Conservation (phyloP, 37 sponge, comb jelly and placozoan species). For the Aphrocallistes beatrix region DNA sequence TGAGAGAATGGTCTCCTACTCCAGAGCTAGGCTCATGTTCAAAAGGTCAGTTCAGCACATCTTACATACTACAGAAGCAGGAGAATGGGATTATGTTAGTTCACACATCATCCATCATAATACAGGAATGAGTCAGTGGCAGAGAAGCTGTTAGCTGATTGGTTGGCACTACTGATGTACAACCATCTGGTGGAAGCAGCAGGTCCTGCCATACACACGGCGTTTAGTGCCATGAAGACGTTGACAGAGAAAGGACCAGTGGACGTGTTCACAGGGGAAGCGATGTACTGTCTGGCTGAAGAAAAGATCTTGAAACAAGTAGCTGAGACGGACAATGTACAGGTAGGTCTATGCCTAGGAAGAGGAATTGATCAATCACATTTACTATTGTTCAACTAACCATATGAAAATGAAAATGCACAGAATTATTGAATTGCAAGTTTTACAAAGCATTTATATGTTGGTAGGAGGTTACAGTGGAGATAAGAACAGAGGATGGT, state of each 20-base stretch:
- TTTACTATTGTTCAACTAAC: too few species aligned
- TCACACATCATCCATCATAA: too few species aligned
- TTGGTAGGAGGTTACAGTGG: slow-evolving; percentile 38
- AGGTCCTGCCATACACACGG: slow-evolving; percentile 67
- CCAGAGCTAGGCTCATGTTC: slow-evolving; percentile 63
- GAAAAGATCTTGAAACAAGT: slow-evolving; percentile 78
- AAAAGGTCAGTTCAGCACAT: too few species aligned
- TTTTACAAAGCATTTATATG: too few species aligned
- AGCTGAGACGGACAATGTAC: slow-evolving; percentile 50
- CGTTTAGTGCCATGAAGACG: slow-evolving; percentile 78
- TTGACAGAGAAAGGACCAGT: slow-evolving; percentile 95
- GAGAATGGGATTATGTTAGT: too few species aligned
- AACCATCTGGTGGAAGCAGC: slow-evolving; percentile 38
- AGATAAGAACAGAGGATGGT: slow-evolving; percentile 42
- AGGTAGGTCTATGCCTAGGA: too few species aligned
- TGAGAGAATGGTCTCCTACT: slow-evolving; percentile 29
- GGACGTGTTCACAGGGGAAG: slow-evolving; percentile 84
- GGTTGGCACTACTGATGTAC: slow-evolving; percentile 39
- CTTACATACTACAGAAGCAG: too few species aligned
- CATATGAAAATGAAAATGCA: too few species aligned
- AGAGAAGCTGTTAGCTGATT: slow-evolving; percentile 41
- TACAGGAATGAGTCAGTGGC: slow-evolving; percentile 37
- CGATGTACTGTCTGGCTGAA: slow-evolving; percentile 73
- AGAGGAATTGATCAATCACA: too few species aligned
- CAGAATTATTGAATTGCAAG: too few species aligned